Evolutionary conservation across 2,888 invertebrate genomes (phyloP), one percentile per base, ranked within the genome.

Genomic region (Hofmannophila pseudospretella): DNA sequence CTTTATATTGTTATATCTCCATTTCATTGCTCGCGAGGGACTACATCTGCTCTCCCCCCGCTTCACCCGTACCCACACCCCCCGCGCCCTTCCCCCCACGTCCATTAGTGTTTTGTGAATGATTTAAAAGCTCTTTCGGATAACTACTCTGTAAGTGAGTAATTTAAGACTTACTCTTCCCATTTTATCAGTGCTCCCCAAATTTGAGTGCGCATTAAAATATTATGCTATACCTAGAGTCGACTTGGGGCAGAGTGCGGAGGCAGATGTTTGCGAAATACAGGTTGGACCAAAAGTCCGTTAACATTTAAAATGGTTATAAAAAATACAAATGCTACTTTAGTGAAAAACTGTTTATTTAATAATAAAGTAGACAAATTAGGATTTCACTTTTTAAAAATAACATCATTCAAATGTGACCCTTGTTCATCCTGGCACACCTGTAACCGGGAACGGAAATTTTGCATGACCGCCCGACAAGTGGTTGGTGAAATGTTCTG

Each of bases 61-160:
- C 52, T 47, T 49, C 48, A 44, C 54, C 32, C 37, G 41, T 34
- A 40, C 27, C 36, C 29, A 41, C 20, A n/a, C 20, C 20, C 66
- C 68, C 63, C 63, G 59, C 55, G 36, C 38, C 48, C 46, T 34
- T 49, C 54, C 59, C 80, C 74, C 84, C 76, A 74, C 84, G 84
- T 85, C 85, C 85, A 86, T 86, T 85, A 86, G 86, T 86, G 85
- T 86, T 86, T 86, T 86, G 86, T 86, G 86, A 86, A 86, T 86
- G 85, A 86, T 86, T 86, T 86, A 86, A 86, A 86, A 86, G 85
- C 85, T 85, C 85, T 86, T 86, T 85, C 85, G 82, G 82, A 86
- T 85, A 86, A 86, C 85, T 86, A 86, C 86, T 82, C 78, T 72
- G 85, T 85, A 86, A 85, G 85, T 86, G 86, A 85, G 85, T 86